Evolutionary conservation across 2,113 vertebrate species (phyloP), one percentile per base, ranked within the genome.

Genomic region (Entelurus aequoreus): DNA sequence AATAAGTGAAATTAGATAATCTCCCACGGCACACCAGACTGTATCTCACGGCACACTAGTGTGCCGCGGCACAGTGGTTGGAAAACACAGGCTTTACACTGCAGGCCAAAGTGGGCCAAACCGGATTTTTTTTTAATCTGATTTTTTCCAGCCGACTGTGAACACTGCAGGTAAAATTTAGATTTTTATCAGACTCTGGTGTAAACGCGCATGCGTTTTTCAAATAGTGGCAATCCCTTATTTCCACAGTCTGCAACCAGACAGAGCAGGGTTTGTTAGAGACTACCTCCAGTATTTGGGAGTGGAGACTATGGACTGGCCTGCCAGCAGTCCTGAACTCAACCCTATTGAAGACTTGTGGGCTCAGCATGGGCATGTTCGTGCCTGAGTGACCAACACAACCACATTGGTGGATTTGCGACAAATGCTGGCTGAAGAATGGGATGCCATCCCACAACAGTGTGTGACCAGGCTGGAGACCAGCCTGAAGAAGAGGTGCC

Each of bases 211-310:
- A 19, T 19, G 19, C 2, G 19, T 50, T 16, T 4, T 16, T 6
- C 15, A 50, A 50, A 5, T n/a, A 16, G 48, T 50, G 48, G 40
- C n/a, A 21, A 51, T 10, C 19, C 16, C 5, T 5, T 21, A 21
- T 21, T 8, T n/a, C 48, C 48, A n/a, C 15, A 50, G 48, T 50
- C n/a, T 19, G n/a, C 11, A 2, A 21, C 50, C 16, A 5, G 16
- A 52, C 19, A 52, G 5, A 5, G 50, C 5, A 10, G 16, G 16
- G 16, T 16, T 59, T 46, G 21, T 59, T 19, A 59, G 57, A 59
- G 42, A 59, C 12, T 59, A 59, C 11, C 42, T 46, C 40, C 56
- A 58, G n/a, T 44, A 58, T 58, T 59, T 59, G n/a, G 12, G 40
- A 47, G 57, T 58, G 37, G 56, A 12, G 15, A 58, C 11, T 40